phyloP scores from a whole-genome alignment of 1,140 invertebrate genomes.

The Prorops nasuta region DNA sequence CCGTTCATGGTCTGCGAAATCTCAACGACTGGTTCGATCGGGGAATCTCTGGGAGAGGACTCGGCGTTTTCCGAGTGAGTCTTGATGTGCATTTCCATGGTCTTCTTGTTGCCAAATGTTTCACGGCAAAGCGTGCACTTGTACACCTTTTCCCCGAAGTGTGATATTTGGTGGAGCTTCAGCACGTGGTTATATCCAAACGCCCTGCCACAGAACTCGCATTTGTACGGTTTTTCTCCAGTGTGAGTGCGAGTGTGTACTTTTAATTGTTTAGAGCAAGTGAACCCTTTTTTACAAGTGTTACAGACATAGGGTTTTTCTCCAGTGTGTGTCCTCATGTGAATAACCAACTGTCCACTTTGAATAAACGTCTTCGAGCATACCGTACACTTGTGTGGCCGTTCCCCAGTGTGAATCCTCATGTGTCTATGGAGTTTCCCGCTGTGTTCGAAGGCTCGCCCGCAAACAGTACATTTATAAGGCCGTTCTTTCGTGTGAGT shows the following conservation, averaged over 20 bases:
- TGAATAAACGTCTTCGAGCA: conserved; percentile 91
- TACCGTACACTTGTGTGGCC: conserved; percentile 90
- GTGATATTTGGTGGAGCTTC: conserved; percentile 85
- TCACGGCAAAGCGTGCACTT: conserved; percentile 88
- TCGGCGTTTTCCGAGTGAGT: conserved; percentile 66
- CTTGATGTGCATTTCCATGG: conserved; percentile 86
- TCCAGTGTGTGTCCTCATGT: conserved; percentile 83
- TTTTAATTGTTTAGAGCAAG: conserved; percentile 87
- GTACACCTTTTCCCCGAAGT: conserved; percentile 88
- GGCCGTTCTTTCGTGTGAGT: conserved; percentile 88
- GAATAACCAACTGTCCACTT: conserved; percentile 82
- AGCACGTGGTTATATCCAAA: conserved; percentile 87
- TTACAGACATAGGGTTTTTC: conserved; percentile 91
- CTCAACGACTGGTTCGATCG: conserved; percentile 43
- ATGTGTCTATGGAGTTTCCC: conserved; percentile 91
- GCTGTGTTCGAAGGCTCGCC: conserved; percentile 87
- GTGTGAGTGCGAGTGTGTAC: conserved; percentile 85
- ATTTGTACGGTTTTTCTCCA: conserved; percentile 74
- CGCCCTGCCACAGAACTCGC: conserved; percentile 77
- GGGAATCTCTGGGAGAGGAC: conserved; percentile 33
- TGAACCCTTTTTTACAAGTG: conserved; percentile 82
- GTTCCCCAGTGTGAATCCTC: conserved; percentile 88
- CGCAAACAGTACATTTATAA: conserved; percentile 85
- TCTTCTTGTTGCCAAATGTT: conserved; percentile 85
- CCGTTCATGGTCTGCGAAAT: conserved; percentile 32